Evolutionary conservation across 2,113 vertebrate genomes (phyloP).

Genomic region (Procavia capensis): DNA sequence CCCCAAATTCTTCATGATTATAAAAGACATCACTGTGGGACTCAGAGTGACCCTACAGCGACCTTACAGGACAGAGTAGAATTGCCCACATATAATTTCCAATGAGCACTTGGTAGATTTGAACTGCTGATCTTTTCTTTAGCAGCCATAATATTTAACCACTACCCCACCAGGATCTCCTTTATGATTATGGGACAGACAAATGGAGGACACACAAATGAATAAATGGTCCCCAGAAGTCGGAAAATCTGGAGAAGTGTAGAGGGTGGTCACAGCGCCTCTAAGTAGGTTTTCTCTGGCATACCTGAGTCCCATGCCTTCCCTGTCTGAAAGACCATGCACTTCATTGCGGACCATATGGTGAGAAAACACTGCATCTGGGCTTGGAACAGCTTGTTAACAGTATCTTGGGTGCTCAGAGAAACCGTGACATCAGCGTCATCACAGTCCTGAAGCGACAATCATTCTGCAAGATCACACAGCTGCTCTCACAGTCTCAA

Average conservation of each 20-base stretch:
- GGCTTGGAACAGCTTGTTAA: slow-evolving; percentile 77
- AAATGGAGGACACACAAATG: background rate
- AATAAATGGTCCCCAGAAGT: background rate
- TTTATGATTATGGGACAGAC: background rate
- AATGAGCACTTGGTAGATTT: too few species aligned
- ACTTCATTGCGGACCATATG: slow-evolving; percentile 72
- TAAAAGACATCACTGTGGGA: too few species aligned
- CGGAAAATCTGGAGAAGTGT: background rate
- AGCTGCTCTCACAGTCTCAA: slow-evolving; percentile 63
- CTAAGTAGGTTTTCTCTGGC: background rate
- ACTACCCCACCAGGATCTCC: too few species aligned
- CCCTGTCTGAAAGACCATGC: slow-evolving; percentile 45
- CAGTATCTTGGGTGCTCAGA: slow-evolving; percentile 76
- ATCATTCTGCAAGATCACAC: background rate
- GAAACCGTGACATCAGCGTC: slow-evolving; percentile 59
- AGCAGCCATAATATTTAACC: too few species aligned
- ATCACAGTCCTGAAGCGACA: slow-evolving; percentile 61
- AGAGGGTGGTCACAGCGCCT: background rate
- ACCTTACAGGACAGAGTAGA: too few species aligned
- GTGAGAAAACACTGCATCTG: slow-evolving; percentile 70
- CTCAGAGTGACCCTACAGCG: too few species aligned
- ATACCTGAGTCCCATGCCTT: background rate
- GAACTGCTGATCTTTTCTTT: too few species aligned
- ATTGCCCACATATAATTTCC: too few species aligned
- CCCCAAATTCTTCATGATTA: too few species aligned